phyloP scores from a whole-genome alignment of 2,888 invertebrate genomes.

The Apomyelois bistriatella region DNA sequence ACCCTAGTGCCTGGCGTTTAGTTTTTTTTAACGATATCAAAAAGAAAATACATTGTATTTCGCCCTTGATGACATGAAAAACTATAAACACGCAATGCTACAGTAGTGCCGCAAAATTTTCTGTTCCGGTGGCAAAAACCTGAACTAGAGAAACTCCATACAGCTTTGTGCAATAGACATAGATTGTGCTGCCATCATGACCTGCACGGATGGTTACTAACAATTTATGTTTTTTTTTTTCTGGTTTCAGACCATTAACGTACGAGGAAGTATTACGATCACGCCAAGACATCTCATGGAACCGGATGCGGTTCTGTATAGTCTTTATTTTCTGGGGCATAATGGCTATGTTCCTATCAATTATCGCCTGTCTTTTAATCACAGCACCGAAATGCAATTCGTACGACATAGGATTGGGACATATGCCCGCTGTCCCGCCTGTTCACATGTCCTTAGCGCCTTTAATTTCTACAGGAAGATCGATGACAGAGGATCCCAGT shows the following conservation, averaged over 20 bases:
- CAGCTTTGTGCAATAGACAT: no score
- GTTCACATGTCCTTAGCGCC: slow-evolving; percentile 50
- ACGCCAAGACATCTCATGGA: slow-evolving; percentile 70
- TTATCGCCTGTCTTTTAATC: slow-evolving; percentile 58
- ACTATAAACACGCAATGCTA: no score
- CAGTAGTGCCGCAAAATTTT: no score
- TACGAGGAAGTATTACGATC: slow-evolving; percentile 70
- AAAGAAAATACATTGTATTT: no score
- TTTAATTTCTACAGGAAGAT: slow-evolving; percentile 29
- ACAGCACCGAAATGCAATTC: slow-evolving; percentile 33
- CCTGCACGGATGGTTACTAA: no score
- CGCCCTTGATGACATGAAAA: no score
- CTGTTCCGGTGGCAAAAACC: no score
- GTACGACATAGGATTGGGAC: slow-evolving; percentile 20
- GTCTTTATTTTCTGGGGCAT: slow-evolving; percentile 71
- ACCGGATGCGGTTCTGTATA: slow-evolving; percentile 59
- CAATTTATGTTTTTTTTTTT: not conserved
- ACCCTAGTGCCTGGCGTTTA: no score
- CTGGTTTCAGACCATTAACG: slow-evolving; percentile 55
- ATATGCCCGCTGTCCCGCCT: slow-evolving; percentile 41
- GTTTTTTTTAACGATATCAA: no score
- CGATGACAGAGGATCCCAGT: slow-evolving; percentile 17
- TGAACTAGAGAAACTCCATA: no score
- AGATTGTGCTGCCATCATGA: no score
- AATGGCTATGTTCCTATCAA: slow-evolving; percentile 64